These are phyloP conservation scores for Leptodactylus fallax DNA, from an alignment of 2,797 vertebrate genomes.

Conservation along the genomic window DNA sequence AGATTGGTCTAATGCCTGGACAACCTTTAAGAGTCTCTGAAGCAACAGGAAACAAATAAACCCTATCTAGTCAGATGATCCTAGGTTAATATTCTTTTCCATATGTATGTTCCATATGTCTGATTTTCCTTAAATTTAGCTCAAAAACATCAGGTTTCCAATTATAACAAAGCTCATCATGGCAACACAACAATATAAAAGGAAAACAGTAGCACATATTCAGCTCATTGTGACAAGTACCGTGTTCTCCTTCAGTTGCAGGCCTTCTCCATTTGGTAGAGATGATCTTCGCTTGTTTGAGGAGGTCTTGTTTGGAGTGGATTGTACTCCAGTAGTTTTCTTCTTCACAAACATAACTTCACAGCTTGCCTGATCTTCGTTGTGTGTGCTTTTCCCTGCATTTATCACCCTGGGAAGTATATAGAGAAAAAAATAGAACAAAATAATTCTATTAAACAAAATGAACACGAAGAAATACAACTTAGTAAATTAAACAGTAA, in stretches of 20 bases:
- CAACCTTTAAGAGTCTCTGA: too few species aligned
- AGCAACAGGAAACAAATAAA: too few species aligned
- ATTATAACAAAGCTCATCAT: not conserved
- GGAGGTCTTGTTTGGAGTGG: conserved; percentile 83
- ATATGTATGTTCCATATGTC: too few species aligned
- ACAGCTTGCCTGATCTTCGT: conserved; percentile 97
- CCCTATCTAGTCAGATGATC: too few species aligned
- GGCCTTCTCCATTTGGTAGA: conserved; percentile 89
- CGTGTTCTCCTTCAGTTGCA: conserved; percentile 81
- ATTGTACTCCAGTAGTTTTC: conserved; percentile 73
- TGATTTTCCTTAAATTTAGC: too few species aligned
- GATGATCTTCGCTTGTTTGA: conserved; percentile 86
- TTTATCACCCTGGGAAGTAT: conserved; percentile 89
- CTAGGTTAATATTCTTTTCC: too few species aligned
- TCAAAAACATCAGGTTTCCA: not conserved
- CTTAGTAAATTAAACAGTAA: too few species aligned
- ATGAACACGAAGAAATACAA: too few species aligned
- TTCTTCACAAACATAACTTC: conserved; percentile 91
- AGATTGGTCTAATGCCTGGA: too few species aligned
- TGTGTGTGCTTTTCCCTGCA: conserved; percentile 94
- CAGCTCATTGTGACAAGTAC: conserved; percentile 77
- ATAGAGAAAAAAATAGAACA: not conserved
- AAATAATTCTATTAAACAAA: not conserved
- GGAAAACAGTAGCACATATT: not conserved
- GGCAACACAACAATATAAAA: not conserved